Evolutionary conservation across 2,113 vertebrate species (phyloP).

Genomic region (Clupea harengus): DNA sequence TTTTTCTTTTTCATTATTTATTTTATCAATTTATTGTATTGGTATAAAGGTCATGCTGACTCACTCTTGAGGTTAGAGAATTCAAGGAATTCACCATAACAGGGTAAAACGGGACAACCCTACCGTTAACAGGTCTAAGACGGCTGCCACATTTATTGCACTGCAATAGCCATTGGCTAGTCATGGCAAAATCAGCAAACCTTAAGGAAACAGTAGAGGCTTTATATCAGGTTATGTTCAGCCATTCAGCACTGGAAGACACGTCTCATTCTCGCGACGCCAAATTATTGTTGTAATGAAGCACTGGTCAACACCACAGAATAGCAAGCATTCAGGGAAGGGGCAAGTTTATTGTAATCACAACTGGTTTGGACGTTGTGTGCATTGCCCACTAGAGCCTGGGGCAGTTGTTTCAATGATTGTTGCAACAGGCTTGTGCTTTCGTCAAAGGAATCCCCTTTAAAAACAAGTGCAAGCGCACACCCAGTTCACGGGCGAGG

Average conservation of each 20-base stretch:
- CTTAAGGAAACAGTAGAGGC: not conserved
- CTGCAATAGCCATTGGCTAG: not conserved
- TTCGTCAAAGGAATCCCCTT: conserved; percentile 59
- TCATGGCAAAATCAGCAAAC: conserved; percentile 1
- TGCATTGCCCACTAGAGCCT: not conserved
- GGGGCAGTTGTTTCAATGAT: not conserved
- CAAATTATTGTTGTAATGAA: not conserved
- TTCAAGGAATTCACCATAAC: not conserved
- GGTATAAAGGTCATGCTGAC: not conserved
- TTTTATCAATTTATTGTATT: not conserved
- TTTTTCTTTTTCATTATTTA: not conserved
- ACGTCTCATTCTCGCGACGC: not conserved
- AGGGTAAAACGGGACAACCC: not conserved
- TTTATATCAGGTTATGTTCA: not conserved
- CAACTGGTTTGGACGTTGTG: conserved; percentile 6
- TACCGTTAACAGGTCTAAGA: not conserved
- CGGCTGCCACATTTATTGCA: not conserved
- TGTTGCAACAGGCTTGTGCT: conserved; percentile 3
- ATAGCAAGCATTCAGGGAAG: not conserved
- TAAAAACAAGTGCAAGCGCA: conserved; percentile 67
- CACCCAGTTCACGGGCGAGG: conserved; percentile 62
- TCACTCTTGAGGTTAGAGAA: not conserved
- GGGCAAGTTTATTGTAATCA: not conserved
- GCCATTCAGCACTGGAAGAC: not conserved
- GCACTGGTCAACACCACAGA: not conserved